Conservation (phyloP, 2,888 invertebrate genomes). For the Netelia fuscicornis region DNA sequence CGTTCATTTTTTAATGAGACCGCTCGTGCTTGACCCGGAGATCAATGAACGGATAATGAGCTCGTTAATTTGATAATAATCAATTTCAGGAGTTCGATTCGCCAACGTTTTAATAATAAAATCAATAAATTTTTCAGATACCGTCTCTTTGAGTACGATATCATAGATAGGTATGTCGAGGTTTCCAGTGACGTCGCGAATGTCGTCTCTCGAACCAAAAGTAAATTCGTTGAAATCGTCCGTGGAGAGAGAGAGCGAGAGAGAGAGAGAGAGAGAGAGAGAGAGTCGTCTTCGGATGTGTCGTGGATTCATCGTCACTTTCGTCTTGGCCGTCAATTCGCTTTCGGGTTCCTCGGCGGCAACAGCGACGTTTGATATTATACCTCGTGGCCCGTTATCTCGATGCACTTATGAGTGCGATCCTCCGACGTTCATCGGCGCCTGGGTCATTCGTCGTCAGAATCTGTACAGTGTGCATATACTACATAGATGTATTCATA, state of each 20-base stretch:
- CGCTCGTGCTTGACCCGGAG: too few relatives aligned
- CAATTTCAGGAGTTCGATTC: too few relatives aligned
- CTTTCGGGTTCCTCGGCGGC: conserved; percentile 34
- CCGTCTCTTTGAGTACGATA: neutral
- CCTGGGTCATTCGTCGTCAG: conserved; percentile 36
- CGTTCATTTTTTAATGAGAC: too few relatives aligned
- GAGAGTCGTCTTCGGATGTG: too few relatives aligned
- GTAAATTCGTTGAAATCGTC: neutral
- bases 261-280: too few relatives aligned
- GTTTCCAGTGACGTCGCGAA: conserved; percentile 28
- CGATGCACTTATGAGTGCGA: neutral
- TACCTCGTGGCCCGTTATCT: conserved; percentile 27
- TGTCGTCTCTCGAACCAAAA: conserved; percentile 17
- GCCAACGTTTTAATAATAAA: too few relatives aligned
- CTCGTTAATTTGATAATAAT: too few relatives aligned
- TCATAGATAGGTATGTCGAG: neutral
- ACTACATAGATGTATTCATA: neutral
- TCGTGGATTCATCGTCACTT: conserved; percentile 1
- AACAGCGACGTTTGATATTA: conserved; percentile 18
- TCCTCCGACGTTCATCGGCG: conserved; percentile 39
- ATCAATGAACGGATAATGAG: too few relatives aligned
- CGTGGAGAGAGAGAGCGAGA: neutral
- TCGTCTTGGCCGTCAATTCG: conserved; percentile 33
- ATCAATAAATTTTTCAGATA: too few relatives aligned
- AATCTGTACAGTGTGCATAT: conserved; percentile 5